Base-by-base conservation (phyloP, 1,140 invertebrate species). In the Leptinotarsa texana region DNA sequence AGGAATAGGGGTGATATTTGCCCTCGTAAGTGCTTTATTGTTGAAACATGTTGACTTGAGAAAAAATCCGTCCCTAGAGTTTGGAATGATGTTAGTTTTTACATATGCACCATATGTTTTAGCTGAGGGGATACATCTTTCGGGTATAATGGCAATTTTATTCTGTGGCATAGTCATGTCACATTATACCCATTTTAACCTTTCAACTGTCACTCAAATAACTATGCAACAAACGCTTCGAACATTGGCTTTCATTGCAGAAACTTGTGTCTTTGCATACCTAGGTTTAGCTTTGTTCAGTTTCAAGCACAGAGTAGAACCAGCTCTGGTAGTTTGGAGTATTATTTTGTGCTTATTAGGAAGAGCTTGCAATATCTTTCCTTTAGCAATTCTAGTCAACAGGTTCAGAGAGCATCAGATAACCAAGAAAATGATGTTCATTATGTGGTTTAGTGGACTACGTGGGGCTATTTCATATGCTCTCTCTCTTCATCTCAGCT, bases 161-260 rank as follows among this genome's bases (percentile, higher is more conserved):
- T 99, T 99, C 84, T 98, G 97, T 88, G 98, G 98, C 3, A 97
- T 99, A 83, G 97, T 98, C 0, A 99, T 99, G 98, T 99, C 97
- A 1, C 98, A 99, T 85, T 99, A 99, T 82, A 99, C 98, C 18
- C 98, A 99, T 89, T 97, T 96, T 81, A 99, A 99, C 86, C 87
- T 99, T 17, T 99, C 98, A 2, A 98, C 98, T 21, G 94, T 99
- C 4, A 98, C 98, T 15, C 98, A 99, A 88, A 98, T 99, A 11
- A 99, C 98, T 3, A 98, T 99, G 93, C 97, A 99, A 85, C 97
- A 99, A 86, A 99, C 97, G 2, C 97, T 99, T 90, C 90, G 98
- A 84, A 99, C 98, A 1, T 87, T 99, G 27, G 94, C 98, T 6
- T 99, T 99, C 83, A 97, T 99, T 80, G 96, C 97, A 80, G 97